phyloP scores from a whole-genome alignment of 1,140 invertebrate species.

The Acyrthosiphon pisum region DNA sequence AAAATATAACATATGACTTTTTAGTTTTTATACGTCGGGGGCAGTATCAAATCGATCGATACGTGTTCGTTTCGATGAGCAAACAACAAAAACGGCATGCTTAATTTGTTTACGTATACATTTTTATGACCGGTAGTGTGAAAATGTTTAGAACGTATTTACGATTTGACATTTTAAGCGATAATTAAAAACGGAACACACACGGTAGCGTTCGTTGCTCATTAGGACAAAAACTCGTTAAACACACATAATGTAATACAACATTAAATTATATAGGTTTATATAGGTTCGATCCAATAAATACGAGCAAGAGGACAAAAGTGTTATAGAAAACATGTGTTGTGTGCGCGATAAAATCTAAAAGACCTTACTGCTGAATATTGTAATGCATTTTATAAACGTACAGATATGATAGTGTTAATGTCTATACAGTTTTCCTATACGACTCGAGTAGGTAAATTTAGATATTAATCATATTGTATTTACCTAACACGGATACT shows the following conservation, averaged over 20 bases:
- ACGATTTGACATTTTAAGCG: constrained; percentile 3
- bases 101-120: neutral
- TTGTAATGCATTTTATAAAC: neutral
- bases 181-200: constrained; percentile 29
- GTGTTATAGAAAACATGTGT: neutral
- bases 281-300: neutral
- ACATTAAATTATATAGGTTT: neutral
- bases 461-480: neutral
- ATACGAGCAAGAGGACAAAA: neutral
- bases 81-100: neutral
- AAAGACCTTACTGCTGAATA: neutral
- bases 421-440: neutral
- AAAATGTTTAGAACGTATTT: neutral
- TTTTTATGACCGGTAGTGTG: neutral
- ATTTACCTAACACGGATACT: neutral
- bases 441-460: neutral
- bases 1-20: constrained; percentile 6
- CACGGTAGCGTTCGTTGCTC: constrained; percentile 8
- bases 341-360: neutral
- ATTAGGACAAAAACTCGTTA: constrained; percentile 35
- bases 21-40: neutral
- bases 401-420: neutral
- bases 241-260: neutral
- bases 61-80: neutral
- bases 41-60: neutral